A percentile compares a stretch with the other conserved stretches of the same genome.
These are phyloP conservation scores for Cepphus grylle DNA, from an alignment of 2,113 vertebrate genomes.

Conservation along the genomic window DNA sequence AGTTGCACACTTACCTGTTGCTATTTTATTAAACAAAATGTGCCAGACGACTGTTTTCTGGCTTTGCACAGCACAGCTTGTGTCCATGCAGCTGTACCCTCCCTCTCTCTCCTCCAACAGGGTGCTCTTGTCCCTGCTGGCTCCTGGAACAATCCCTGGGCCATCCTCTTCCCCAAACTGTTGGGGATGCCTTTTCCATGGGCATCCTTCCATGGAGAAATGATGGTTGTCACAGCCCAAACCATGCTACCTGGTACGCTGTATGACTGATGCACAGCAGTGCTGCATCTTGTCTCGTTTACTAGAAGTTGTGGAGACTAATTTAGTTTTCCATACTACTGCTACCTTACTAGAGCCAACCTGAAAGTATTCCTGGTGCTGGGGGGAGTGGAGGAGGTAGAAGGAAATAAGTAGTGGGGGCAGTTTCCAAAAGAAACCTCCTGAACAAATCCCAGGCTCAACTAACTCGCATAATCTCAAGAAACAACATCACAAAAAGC, in stretches of 20 bases:
- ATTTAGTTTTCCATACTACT: not conserved
- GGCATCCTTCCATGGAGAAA: not conserved
- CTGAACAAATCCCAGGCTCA: not conserved
- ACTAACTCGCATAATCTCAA: not conserved
- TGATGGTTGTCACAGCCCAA: not conserved
- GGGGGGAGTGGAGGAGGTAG: not conserved
- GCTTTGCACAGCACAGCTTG: not conserved
- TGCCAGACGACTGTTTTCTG: not conserved
- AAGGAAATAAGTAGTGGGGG: not conserved
- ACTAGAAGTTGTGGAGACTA: not conserved
- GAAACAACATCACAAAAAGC: not conserved
- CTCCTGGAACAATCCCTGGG: not conserved
- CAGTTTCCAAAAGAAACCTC: not conserved
- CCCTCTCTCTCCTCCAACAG: not conserved
- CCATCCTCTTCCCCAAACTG: not conserved
- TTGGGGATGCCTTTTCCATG: not conserved
- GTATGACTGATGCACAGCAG: not conserved
- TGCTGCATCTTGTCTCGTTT: not conserved
- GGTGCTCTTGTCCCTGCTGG: accelerated
- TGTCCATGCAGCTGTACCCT: not conserved
- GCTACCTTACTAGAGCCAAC: not conserved
- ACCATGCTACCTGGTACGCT: not conserved
- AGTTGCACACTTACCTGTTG: not conserved
- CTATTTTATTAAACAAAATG: not conserved
- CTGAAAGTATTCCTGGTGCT: not conserved